These are phyloP conservation scores for Hoplodrina ambigua DNA, from an alignment of 2,888 invertebrate species.

Conservation along the genomic window DNA sequence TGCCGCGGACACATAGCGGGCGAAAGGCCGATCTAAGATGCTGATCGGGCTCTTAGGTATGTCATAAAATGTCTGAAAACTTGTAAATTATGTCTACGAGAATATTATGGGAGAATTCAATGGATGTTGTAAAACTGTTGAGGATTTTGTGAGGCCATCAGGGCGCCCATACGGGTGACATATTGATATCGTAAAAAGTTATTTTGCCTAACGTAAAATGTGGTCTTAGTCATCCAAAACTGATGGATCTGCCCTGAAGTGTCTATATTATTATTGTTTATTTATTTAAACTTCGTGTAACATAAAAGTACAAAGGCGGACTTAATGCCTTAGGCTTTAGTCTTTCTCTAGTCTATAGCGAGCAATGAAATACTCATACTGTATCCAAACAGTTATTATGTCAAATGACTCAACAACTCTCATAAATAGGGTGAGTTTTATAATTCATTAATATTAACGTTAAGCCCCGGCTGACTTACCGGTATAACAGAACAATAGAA, in stretches of 20 bases:
- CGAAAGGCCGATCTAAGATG: slow-evolving; percentile 11
- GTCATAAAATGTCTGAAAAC: slow-evolving; percentile 24
- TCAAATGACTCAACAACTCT: slow-evolving; percentile 99
- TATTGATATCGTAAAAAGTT: slow-evolving; percentile 1
- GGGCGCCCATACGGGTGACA: neutral
- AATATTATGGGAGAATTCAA: neutral
- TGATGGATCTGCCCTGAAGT: too few species aligned
- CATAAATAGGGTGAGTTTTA: slow-evolving; percentile 96
- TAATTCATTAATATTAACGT: too few species aligned
- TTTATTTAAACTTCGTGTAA: too few species aligned
- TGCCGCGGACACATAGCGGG: slow-evolving; percentile 26
- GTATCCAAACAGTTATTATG: slow-evolving; percentile 99
- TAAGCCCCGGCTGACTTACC: too few species aligned
- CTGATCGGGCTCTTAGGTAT: slow-evolving; percentile 2
- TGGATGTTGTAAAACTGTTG: neutral
- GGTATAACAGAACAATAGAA: too few species aligned
- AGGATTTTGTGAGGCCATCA: neutral
- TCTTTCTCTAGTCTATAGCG: too few species aligned
- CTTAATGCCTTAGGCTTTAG: too few species aligned
- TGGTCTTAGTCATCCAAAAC: neutral
- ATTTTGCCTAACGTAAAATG: neutral
- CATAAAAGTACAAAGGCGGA: too few species aligned
- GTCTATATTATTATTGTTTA: too few species aligned
- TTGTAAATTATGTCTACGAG: slow-evolving; percentile 12
- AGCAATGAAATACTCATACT: slow-evolving; percentile 98